Evolutionary conservation across 2,797 vertebrate species (phyloP).

Genomic region (Anguilla megastoma): DNA sequence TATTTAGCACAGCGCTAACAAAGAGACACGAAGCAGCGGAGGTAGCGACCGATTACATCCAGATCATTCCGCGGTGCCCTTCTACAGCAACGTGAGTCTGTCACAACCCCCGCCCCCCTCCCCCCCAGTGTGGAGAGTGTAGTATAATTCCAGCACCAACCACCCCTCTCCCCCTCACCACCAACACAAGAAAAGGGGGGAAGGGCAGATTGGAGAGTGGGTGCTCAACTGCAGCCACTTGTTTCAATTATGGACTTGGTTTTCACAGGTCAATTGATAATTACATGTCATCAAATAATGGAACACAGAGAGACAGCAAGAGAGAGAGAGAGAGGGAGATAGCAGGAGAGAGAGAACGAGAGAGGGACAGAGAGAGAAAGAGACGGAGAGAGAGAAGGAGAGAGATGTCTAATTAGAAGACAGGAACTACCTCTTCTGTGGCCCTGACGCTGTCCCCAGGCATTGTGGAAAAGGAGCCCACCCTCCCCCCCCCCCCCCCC

Average conservation of each 20-base stretch:
- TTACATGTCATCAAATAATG: conserved; percentile 68
- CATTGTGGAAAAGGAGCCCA: not conserved
- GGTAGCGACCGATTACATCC: conserved; percentile 65
- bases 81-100: not conserved
- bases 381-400: not conserved
- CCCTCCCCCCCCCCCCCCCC: no score
- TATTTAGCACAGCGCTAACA: conserved; percentile 77
- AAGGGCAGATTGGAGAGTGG: conserved; percentile 60
- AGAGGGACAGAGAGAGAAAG: conserved; percentile 48
- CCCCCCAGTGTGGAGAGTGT: not conserved
- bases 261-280: conserved; percentile 77
- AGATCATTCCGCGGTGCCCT: conserved; percentile 56
- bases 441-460: conserved; percentile 39
- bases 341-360: conserved; percentile 41
- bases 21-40: conserved; percentile 68
- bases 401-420: conserved; percentile 64
- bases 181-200: not conserved
- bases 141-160: not conserved
- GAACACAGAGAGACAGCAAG: conserved; percentile 60
- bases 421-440: conserved; percentile 59
- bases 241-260: conserved; percentile 79
- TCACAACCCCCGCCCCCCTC: not conserved
- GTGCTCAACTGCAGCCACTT: conserved; percentile 72
- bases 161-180: no score
- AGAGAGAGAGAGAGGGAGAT: conserved; percentile 59